Percentiles rank a stretch among this genome's conserved stretches.
phyloP scores from a whole-genome alignment of 2,888 invertebrate species.

The Catonia carolina region DNA sequence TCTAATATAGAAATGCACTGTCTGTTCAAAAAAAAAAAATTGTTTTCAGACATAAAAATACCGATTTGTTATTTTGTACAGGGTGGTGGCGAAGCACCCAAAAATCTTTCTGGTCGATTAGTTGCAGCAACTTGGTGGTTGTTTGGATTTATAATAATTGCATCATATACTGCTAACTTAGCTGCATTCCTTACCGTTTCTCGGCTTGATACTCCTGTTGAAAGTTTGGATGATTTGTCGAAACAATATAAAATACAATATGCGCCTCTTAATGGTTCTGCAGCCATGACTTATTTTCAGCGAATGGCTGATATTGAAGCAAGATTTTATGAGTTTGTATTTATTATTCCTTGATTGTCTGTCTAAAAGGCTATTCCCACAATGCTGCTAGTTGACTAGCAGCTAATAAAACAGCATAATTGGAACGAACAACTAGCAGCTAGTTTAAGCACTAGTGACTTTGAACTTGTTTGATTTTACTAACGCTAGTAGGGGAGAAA shows the following conservation, averaged over 20 bases:
- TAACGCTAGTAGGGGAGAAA: too few species aligned
- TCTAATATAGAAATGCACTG: too few species aligned
- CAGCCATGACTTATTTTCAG: slow-evolving; percentile 89
- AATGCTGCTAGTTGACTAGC: too few species aligned
- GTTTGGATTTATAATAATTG: slow-evolving; percentile 97
- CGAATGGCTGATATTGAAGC: slow-evolving; percentile 94
- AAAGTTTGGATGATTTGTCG: slow-evolving; percentile 87
- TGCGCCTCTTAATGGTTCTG: slow-evolving; percentile 80
- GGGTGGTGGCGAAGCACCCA: slow-evolving; percentile 93
- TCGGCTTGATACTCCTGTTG: slow-evolving; percentile 84
- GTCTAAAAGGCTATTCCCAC: neutral
- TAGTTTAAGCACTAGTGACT: too few species aligned
- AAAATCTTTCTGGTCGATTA: slow-evolving; percentile 88
- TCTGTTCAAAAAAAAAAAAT: too few species aligned
- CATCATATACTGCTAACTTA: slow-evolving; percentile 96
- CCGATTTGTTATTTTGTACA: too few species aligned
- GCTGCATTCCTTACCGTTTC: slow-evolving; percentile 96
- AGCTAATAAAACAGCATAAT: too few species aligned
- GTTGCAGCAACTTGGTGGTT: slow-evolving; percentile 99
- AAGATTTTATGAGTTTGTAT: slow-evolving; percentile 82
- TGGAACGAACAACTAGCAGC: too few species aligned
- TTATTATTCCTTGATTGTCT: too few species aligned
- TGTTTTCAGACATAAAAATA: too few species aligned
- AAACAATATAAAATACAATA: slow-evolving; percentile 96
- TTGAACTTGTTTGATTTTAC: too few species aligned